Percentiles rank a stretch among this genome's conserved stretches.
Conservation (phyloP, 2,113 vertebrate genomes). For the Ploceus nigricollis region DNA sequence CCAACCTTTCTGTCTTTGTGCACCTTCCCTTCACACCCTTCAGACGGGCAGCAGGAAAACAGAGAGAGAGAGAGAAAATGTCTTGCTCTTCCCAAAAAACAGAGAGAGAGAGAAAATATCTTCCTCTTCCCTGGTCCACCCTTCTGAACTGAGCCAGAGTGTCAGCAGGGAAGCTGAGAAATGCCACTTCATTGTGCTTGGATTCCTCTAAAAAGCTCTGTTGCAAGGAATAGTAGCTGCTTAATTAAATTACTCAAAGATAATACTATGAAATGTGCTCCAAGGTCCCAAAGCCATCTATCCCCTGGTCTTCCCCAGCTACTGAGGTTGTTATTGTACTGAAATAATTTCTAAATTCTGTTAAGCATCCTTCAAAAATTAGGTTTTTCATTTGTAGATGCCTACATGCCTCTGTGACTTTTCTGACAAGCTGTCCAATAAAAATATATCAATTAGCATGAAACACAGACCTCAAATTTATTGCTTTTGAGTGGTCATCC, state of each 20-base stretch:
- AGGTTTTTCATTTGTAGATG: background rate
- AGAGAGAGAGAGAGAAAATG: background rate
- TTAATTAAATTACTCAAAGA: background rate
- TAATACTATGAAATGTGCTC: background rate
- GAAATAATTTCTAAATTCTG: background rate
- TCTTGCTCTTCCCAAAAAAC: background rate
- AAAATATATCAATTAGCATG: background rate
- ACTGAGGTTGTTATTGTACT: background rate
- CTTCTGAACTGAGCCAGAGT: background rate
- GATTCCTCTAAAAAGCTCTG: background rate
- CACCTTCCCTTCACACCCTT: background rate
- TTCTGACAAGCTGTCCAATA: background rate
- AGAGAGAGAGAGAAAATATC: background rate
- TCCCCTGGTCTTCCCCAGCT: background rate
- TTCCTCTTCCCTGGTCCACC: background rate
- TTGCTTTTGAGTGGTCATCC: background rate
- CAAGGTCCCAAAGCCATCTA: background rate
- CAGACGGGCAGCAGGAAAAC: background rate
- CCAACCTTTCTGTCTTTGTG: background rate
- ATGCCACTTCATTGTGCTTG: background rate
- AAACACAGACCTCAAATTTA: background rate
- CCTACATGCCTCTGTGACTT: background rate
- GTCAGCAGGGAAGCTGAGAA: background rate
- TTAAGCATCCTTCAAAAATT: background rate
- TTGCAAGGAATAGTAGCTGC: background rate